phyloP scores from a whole-genome alignment of 2,888 invertebrate genomes.

The Eupithecia vulgata region DNA sequence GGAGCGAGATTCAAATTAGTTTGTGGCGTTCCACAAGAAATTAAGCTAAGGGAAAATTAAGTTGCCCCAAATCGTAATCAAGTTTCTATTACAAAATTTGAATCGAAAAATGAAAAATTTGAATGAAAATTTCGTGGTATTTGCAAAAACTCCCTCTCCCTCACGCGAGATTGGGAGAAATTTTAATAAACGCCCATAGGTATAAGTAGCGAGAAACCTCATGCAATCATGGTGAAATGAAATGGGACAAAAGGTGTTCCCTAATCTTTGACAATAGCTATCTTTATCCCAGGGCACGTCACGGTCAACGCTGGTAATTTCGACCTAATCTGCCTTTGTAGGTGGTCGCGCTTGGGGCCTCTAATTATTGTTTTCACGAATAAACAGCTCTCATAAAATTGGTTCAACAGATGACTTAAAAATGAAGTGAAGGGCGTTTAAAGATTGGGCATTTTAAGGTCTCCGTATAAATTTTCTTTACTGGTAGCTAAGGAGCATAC shows the following conservation, averaged over 20 bases:
- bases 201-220: background rate
- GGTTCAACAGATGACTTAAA: slow-evolving; percentile 29
- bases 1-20: too few species aligned
- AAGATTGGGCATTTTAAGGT: background rate
- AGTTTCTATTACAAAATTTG: too few species aligned
- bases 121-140: too few species aligned
- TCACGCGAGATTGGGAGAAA: too few species aligned
- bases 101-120: too few species aligned
- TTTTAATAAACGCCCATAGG: background rate
- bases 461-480: background rate
- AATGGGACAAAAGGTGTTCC: slow-evolving; percentile 13
- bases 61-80: too few species aligned
- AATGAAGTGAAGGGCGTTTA: background rate
- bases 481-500: background rate
- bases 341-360: slow-evolving; percentile 53
- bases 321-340: slow-evolving; percentile 51
- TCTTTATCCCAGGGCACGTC: slow-evolving; percentile 35
- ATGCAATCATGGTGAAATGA: background rate
- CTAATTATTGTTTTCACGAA: slow-evolving; percentile 57
- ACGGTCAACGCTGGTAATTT: slow-evolving; percentile 47
- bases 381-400: slow-evolving; percentile 46
- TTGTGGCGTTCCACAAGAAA: too few species aligned
- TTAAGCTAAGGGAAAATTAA: too few species aligned
- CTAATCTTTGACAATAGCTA: slow-evolving; percentile 26
- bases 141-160: too few species aligned